Base-by-base conservation (phyloP, 2,113 vertebrate species). In the Okapia johnstoni region DNA sequence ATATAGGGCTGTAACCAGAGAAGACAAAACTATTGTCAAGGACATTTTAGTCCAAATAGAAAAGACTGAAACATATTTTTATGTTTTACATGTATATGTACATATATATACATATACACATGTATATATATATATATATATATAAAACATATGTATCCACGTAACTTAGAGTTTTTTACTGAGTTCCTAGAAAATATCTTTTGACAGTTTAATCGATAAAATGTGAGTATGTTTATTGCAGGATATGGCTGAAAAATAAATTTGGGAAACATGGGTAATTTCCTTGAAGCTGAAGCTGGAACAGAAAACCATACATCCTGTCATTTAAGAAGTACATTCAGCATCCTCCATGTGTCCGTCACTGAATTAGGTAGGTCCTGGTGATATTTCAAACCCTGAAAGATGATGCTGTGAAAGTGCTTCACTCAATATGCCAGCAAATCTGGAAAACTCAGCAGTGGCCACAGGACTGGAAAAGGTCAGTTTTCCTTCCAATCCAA, bases 161-260 rank as follows among this genome's bases (percentile, higher is more conserved):
- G 46, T 40, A 89, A 80, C 43, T 85, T 92, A 87, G 36, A 77
- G n/a, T 43, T 63, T 57, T 89, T 63, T 83, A 28, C 46, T 86
- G 70, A 86, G 26, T 66, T 76, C 1, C 23, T 73, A 57, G 61
- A 52, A 85, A 83, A 19, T 63, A 66, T 50, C 61, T 77, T 16
- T 36, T 93, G 43, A n/a, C 46, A 8, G 21, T 60, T 91, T 87
- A 63, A 88, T 94, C 36, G 8, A n/a, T 92, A 94, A 92, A 94
- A 79, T 88, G 5, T 76, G 26, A 83, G 0, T 66, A 36, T 85
- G 30, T 17, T 23, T 96, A 50, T 84, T 23, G 55, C 6, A 90
- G 70, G 17, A 12, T 94, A 57, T 73, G 36, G 4, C 46, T 70
- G 26, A 66, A 83, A 94, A 77, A 57, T 93, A 93, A 58, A 88